Percentiles rank a stretch among this genome's conserved stretches.
These are phyloP conservation scores for Platichthys stellatus DNA, from an alignment of 2,113 vertebrate genomes.

Conservation along the genomic window DNA sequence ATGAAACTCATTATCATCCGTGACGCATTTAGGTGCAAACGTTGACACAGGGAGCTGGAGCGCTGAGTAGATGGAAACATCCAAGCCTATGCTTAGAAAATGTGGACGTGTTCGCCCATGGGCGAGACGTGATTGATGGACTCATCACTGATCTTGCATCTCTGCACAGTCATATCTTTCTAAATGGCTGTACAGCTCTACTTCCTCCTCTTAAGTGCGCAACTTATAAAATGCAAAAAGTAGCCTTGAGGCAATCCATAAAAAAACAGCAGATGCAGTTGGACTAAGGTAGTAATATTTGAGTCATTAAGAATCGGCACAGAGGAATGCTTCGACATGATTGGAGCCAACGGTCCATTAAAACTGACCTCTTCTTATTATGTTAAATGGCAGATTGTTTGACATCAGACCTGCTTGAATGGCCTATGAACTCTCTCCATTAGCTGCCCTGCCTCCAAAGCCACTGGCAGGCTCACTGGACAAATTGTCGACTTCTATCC, in stretches of 20 bases:
- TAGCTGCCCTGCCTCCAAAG: slow-evolving; percentile 76
- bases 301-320: not conserved
- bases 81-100: slow-evolving; percentile 43
- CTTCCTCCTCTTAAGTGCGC: slow-evolving; percentile 30
- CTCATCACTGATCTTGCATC: slow-evolving; percentile 41
- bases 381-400: slow-evolving; percentile 31
- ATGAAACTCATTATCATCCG: not conserved
- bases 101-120: slow-evolving; percentile 55
- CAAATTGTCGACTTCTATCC: slow-evolving; percentile 59
- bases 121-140: slow-evolving; percentile 54
- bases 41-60: slow-evolving; percentile 38
- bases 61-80: slow-evolving; percentile 46
- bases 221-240: slow-evolving; percentile 33
- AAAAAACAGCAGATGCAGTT: slow-evolving; percentile 5
- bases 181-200: slow-evolving; percentile 57
- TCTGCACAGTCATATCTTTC: slow-evolving; percentile 64
- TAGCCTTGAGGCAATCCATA: not conserved
- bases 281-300: not conserved
- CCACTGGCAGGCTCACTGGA: slow-evolving; percentile 62
- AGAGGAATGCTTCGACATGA: not conserved
- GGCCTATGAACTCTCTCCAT: slow-evolving; percentile 31
- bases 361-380: slow-evolving; percentile 80
- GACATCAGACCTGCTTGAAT: slow-evolving; percentile 51
- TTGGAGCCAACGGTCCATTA: not conserved
- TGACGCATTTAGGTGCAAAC: slow-evolving; percentile 7